Evolutionary conservation across 2,797 vertebrate genomes (phyloP), one percentile per base, ranked within the genome.

Genomic region (Tadarida brasiliensis): DNA sequence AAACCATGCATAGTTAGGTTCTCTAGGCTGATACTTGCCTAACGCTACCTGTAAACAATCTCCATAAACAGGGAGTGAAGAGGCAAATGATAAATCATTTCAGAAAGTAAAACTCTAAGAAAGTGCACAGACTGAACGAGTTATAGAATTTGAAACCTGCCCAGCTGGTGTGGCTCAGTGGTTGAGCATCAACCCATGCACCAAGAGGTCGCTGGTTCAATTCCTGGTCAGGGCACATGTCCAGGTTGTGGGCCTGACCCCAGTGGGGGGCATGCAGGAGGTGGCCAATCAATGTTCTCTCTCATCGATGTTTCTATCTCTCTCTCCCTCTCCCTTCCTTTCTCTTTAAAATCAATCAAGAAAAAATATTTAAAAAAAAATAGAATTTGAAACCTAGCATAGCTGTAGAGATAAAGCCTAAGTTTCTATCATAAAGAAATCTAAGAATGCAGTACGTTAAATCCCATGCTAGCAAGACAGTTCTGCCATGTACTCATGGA

Each of bases 51-150:
- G 11, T 70, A n/a, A 14, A 65, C 82, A 51, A 44, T n/a, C 33
- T 39, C 24, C 2, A 44, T 49, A 74, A 87, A 84, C 7, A 39
- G 28, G 22, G 5, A 91, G 11, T 68, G 30, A 67, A 95, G 28
- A 86, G 19, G 85, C 20, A 74, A 92, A 80, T 49, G 16, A 82
- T 26, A 92, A 44, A 39, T 81, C n/a, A 70, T 59, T 78, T 83
- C 16, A 71, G 54, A 74, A 94, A 65, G 6, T 74, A 86, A 94
- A 91, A 63, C 51, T 54, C 67, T 90, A 87, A 85, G n/a, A 33
- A 63, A 44, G 1, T 44, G 1, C 0, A n/a, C 2, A 49, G 30
- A 81, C 20, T 94, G 59, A 51, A 70, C 1, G n/a, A 82, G 28
- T 65, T 77, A 70, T 4, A 44, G 39, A 44, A 54, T 91, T 73